Percentiles rank a stretch among this genome's conserved stretches.
These are phyloP conservation scores for Parapristionchus giblindavisi DNA, from an alignment of 2,888 invertebrate species.

Conservation along the genomic window DNA sequence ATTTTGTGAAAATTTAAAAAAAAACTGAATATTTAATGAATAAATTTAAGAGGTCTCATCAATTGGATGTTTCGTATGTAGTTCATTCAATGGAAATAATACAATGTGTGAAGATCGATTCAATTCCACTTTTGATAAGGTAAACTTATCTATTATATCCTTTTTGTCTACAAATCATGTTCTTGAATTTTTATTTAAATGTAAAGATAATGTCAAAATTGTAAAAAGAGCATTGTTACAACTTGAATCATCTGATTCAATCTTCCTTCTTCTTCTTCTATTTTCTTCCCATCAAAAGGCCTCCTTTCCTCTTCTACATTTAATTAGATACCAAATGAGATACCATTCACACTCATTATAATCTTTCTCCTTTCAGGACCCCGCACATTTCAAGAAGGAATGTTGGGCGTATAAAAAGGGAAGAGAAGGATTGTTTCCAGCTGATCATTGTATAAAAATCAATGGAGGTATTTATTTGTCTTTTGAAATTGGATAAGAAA, in stretches of 20 bases:
- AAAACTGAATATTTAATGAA: background rate
- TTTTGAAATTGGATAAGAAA: background rate
- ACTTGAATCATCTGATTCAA: background rate
- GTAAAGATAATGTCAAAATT: too few relatives aligned
- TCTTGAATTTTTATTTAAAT: too few relatives aligned
- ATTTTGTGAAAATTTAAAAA: background rate
- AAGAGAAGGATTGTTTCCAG: constrained; percentile 90
- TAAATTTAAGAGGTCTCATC: constrained; percentile 44
- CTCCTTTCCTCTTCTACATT: constrained; percentile 3
- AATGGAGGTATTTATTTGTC: constrained; percentile 76
- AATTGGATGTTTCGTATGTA: constrained; percentile 97
- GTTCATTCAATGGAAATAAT: constrained; percentile 87
- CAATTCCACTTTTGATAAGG: constrained; percentile 67
- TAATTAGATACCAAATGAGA: background rate
- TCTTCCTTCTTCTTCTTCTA: constrained; percentile 1
- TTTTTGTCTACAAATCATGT: too few relatives aligned
- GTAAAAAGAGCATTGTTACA: background rate
- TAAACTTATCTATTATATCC: constrained; percentile 17
- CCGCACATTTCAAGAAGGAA: constrained; percentile 82
- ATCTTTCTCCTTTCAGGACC: constrained; percentile 3
- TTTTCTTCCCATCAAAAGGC: constrained; percentile 23
- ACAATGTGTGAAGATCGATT: constrained; percentile 87
- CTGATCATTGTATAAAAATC: constrained; percentile 95
- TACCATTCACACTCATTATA: background rate
- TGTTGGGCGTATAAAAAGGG: constrained; percentile 94